Conservation (phyloP, 2,113 vertebrate genomes). For the Hepsetus odoe region DNA sequence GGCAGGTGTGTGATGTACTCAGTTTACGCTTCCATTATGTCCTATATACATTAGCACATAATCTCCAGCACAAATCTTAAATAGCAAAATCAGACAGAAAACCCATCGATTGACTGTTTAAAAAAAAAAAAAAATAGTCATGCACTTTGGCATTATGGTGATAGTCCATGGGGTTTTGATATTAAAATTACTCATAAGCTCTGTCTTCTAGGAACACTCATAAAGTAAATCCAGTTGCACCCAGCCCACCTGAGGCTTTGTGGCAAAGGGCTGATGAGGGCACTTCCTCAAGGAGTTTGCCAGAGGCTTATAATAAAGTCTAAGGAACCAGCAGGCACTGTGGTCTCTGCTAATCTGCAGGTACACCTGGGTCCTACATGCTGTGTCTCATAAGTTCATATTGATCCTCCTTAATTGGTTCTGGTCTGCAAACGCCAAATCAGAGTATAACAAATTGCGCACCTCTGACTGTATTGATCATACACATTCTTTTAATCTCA, state of each 20-base stretch:
- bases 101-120: too few relatives aligned
- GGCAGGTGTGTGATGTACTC: too few relatives aligned
- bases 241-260: slow-evolving; percentile 40
- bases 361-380: slow-evolving; percentile 41
- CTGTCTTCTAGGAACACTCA: slow-evolving; percentile 8
- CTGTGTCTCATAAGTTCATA: slow-evolving; percentile 25
- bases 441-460: not conserved
- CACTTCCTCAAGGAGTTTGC: not conserved
- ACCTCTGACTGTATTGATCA: slow-evolving; percentile 25
- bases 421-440: slow-evolving; percentile 15
- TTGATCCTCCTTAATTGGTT: slow-evolving; percentile 55
- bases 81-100: too few relatives aligned
- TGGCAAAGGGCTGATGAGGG: not conserved
- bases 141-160: too few relatives aligned
- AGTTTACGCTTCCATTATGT: not conserved
- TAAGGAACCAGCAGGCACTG: slow-evolving; percentile 8
- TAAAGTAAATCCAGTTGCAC: slow-evolving; percentile 24
- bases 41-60: too few relatives aligned
- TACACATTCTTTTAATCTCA: not conserved
- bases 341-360: not conserved
- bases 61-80: too few relatives aligned
- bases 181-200: slow-evolving; percentile 18
- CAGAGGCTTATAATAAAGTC: slow-evolving; percentile 19
- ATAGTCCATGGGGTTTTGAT: too few relatives aligned
- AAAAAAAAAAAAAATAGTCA: too few relatives aligned